Percentiles rank a stretch among this genome's conserved stretches.
Conservation (phyloP, 2,888 invertebrate species). For the Lasiommata megera region DNA sequence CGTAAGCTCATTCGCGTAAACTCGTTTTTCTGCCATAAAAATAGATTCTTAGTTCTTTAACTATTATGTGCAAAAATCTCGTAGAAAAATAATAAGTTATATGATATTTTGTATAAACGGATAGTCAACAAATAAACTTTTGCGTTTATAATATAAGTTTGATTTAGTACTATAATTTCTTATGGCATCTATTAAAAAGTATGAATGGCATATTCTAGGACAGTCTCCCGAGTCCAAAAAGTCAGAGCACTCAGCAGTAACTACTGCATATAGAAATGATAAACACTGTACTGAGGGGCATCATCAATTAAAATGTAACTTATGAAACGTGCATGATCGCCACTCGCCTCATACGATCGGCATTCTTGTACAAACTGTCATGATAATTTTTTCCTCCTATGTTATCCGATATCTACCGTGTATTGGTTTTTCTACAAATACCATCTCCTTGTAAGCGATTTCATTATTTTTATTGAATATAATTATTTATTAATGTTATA, state of each 20-base stretch:
- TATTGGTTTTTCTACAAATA: slow-evolving; percentile 17
- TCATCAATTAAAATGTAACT: slow-evolving; percentile 52
- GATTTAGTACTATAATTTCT: too few species aligned
- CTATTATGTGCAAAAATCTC: too few species aligned
- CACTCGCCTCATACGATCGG: slow-evolving; percentile 30
- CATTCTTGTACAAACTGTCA: slow-evolving; percentile 25
- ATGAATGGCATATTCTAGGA: background rate
- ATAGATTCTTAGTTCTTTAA: too few species aligned
- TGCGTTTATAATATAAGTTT: too few species aligned
- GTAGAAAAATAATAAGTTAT: too few species aligned
- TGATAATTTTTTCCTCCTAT: slow-evolving; percentile 19
- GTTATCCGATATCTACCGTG: slow-evolving; percentile 11
- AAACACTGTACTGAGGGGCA: slow-evolving; percentile 44
- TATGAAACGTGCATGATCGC: slow-evolving; percentile 36
- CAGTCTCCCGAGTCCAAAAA: background rate
- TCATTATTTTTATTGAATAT: background rate
- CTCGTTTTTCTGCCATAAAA: too few species aligned
- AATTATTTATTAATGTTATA: background rate
- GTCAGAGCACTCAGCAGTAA: background rate
- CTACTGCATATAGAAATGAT: slow-evolving; percentile 14
- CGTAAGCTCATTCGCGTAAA: too few species aligned
- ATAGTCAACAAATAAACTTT: too few species aligned
- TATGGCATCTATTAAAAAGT: background rate
- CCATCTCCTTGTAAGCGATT: slow-evolving; percentile 5
- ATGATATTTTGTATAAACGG: too few species aligned